A percentile compares a stretch with the other conserved stretches of the same genome.
These are phyloP conservation scores for Plemyria rubiginata DNA, from an alignment of 2,888 invertebrate genomes.

Conservation along the genomic window DNA sequence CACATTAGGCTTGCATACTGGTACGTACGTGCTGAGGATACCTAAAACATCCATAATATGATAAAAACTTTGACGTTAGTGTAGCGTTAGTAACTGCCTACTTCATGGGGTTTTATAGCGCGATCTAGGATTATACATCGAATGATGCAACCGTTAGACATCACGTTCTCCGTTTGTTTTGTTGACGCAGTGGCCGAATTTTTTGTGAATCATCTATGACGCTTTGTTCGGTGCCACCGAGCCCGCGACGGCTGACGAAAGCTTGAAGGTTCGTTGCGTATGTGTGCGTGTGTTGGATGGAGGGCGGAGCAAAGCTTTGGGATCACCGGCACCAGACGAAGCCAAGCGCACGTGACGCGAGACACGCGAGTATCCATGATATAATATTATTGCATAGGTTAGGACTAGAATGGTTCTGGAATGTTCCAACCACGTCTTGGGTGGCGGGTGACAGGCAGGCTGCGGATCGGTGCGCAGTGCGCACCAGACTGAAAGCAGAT, in stretches of 20 bases:
- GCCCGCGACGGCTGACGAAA: conserved; percentile 46
- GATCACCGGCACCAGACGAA: conserved; percentile 45
- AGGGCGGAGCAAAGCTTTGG: conserved; percentile 62
- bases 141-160: conserved; percentile 45
- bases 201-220: conserved; percentile 46
- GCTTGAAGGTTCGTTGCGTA: conserved; percentile 36
- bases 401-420: conserved; percentile 34
- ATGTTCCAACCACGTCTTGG: conserved; percentile 19
- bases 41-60: too few species aligned
- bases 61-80: too few species aligned
- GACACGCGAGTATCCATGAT: conserved; percentile 57
- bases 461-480: background rate
- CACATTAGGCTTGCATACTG: conserved; percentile 3
- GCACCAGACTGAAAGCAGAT: background rate
- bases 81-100: too few species aligned
- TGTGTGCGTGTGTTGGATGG: conserved; percentile 47
- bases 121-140: background rate
- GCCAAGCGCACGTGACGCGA: conserved; percentile 65
- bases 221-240: conserved; percentile 18
- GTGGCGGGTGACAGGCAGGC: background rate
- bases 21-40: too few species aligned
- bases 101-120: conserved; percentile 4
- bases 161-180: conserved; percentile 45
- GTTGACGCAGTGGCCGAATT: conserved; percentile 18
- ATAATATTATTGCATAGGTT: conserved; percentile 21